phyloP scores from a whole-genome alignment of 2,113 vertebrate species.

The Odocoileus hemionus region DNA sequence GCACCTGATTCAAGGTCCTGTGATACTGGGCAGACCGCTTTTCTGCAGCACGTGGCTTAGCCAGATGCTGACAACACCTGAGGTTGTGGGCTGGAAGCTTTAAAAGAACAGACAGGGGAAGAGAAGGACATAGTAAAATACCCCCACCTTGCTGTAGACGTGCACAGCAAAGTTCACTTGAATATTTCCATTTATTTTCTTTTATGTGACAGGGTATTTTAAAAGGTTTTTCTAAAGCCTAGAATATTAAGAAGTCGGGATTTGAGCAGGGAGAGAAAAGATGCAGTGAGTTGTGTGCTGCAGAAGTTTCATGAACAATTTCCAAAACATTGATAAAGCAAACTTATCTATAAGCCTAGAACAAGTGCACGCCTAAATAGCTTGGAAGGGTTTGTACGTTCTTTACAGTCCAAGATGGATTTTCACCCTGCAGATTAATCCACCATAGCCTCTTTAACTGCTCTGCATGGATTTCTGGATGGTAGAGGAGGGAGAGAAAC shows the following conservation, averaged over 20 bases:
- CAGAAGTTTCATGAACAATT: background rate
- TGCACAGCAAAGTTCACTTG: background rate
- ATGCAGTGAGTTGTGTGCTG: background rate
- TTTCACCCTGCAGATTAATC: background rate
- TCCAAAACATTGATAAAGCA: background rate
- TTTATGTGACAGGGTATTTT: background rate
- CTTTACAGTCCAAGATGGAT: background rate
- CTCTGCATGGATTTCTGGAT: background rate
- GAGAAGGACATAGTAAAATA: background rate
- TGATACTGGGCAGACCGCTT: conserved; percentile 83
- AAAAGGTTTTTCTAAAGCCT: background rate
- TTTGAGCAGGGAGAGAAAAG: background rate
- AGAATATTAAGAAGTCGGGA: background rate
- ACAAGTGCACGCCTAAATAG: background rate
- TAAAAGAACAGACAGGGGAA: background rate
- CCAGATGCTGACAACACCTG: conserved; percentile 88
- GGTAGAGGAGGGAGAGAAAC: background rate
- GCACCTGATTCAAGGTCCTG: conserved; percentile 83
- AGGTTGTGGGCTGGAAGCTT: conserved; percentile 77
- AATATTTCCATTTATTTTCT: too few relatives aligned
- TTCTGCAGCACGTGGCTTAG: conserved; percentile 88
- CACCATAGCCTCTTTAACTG: background rate
- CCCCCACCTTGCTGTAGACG: background rate
- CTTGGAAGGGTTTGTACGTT: background rate
- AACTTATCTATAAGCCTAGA: background rate